These are phyloP conservation scores for Cottoperca gobio DNA, from an alignment of 2,797 vertebrate genomes.

Conservation along the genomic window DNA sequence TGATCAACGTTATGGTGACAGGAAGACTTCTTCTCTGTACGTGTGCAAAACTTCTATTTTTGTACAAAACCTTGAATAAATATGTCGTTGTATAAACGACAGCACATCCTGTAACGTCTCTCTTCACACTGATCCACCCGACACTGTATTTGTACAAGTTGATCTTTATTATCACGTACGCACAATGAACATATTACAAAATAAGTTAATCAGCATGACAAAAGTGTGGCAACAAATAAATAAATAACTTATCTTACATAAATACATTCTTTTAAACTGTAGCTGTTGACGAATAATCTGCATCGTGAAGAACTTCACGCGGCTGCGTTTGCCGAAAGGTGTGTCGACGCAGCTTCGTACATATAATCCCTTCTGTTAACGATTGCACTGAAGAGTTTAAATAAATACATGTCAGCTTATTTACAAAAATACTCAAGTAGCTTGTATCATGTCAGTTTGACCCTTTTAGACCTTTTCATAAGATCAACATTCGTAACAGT, in stretches of 20 bases:
- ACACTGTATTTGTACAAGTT: conserved; percentile 27
- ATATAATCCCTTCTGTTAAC: not conserved
- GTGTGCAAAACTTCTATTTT: conserved; percentile 30
- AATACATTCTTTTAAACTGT: conserved; percentile 65
- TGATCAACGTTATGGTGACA: not conserved
- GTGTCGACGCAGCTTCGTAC: conserved; percentile 30
- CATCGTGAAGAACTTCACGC: conserved; percentile 22
- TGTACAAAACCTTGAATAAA: conserved; percentile 52
- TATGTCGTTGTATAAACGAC: not conserved
- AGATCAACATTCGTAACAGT: not conserved
- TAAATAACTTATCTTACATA: conserved; percentile 87
- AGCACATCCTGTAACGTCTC: not conserved
- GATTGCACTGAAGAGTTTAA: conserved; percentile 25
- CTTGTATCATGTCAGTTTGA: conserved; percentile 8
- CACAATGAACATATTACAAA: conserved; percentile 51
- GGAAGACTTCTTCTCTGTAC: not conserved
- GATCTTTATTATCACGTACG: conserved; percentile 69
- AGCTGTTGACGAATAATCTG: conserved; percentile 10
- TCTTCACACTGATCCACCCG: not conserved
- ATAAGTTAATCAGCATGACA: conserved; percentile 79
- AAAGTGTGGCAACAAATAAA: conserved; percentile 78
- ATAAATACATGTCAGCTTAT: conserved; percentile 62
- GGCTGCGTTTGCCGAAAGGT: conserved; percentile 10
- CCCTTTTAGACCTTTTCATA: not conserved
- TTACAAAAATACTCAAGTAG: conserved; percentile 53